Base-by-base conservation (phyloP, 2,113 vertebrate species). In the Glareola pratincola region DNA sequence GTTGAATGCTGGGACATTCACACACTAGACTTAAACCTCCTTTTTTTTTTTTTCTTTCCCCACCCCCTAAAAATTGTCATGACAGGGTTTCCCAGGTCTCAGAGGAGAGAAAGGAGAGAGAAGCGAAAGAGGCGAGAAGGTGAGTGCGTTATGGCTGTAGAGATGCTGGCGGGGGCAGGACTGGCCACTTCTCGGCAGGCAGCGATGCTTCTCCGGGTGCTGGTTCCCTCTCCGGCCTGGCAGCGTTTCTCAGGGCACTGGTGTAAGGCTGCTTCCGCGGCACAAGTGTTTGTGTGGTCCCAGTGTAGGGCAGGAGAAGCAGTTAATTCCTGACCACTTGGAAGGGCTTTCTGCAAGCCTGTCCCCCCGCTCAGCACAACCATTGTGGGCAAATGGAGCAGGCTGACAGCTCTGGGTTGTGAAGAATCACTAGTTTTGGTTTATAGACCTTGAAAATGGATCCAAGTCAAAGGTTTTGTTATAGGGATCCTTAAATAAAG, bases 101-200 rank as follows among this genome's bases (percentile, higher is more conserved):
- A 98, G 97, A 97, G 99, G 99, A 94, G 99, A 99, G n/a, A 99
- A 99, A 78, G 99, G 99, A 34, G 98, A 99, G 85, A 97, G 97
- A 57, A 99, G 99, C 11, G 99, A 99, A 56, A 98, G 98, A 95
- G 99, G 99, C 60, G 99, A 99, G 50, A 99, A 99, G 99, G 99
- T 99, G 56, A 87, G 96, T 91, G 84, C 17, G 34, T 20, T 24
- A 2, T 39, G 73, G 93, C 69, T 82, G 32, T 41, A 3, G 21
- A n/a, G 59, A 12, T 71, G 86, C 22, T 64, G 0, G 0, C 19
- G 67, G 69, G 47, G 47, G 66, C 37, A 79, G 83, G 67, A 73
- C 67, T 56, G 34, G 95, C 56, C 2, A 14, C 43, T 74, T 26
- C 27, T 34, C 1, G 11, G 76, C 54, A 29, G 32, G 50, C 73